These are phyloP conservation scores for Sylvia borin DNA, from an alignment of 2,797 vertebrate species.

Conservation along the genomic window DNA sequence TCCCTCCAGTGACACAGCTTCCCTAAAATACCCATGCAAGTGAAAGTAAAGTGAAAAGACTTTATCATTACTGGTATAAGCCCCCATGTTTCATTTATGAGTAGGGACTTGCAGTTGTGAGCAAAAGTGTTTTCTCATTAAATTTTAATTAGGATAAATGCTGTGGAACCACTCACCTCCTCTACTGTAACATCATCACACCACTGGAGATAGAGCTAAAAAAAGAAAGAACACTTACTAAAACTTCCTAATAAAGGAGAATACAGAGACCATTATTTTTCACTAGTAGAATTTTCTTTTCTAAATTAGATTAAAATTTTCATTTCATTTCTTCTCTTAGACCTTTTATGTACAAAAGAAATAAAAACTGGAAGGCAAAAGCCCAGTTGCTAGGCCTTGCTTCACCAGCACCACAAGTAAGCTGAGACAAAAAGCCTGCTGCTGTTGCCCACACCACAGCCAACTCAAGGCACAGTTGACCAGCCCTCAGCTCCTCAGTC, in stretches of 20 bases:
- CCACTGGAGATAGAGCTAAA: conserved; percentile 96
- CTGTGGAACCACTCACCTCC: conserved; percentile 87
- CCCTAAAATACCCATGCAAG: conserved; percentile 80
- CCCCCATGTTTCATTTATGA: conserved; percentile 96
- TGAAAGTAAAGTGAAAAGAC: conserved; percentile 81
- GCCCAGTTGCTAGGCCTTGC: neutral
- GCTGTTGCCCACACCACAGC: fast-evolving
- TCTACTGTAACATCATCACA: conserved; percentile 93
- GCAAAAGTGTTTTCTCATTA: conserved; percentile 92
- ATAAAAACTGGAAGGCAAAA: neutral
- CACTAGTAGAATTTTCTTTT: conserved; percentile 32
- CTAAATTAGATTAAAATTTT: conserved; percentile 30
- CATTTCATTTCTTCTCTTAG: neutral
- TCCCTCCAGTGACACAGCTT: conserved; percentile 77
- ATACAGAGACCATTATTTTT: conserved; percentile 62
- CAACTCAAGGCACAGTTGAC: neutral
- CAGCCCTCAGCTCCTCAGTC: neutral
- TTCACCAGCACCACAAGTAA: neutral
- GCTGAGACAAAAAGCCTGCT: neutral
- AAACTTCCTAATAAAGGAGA: conserved; percentile 66
- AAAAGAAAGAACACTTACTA: conserved; percentile 73
- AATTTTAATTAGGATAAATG: conserved; percentile 97
- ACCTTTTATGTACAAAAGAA: neutral
- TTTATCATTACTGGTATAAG: conserved; percentile 85
- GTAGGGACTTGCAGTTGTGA: conserved; percentile 85